These are phyloP conservation scores for Trisateles emortualis DNA, from an alignment of 2,888 invertebrate genomes.

Conservation along the genomic window DNA sequence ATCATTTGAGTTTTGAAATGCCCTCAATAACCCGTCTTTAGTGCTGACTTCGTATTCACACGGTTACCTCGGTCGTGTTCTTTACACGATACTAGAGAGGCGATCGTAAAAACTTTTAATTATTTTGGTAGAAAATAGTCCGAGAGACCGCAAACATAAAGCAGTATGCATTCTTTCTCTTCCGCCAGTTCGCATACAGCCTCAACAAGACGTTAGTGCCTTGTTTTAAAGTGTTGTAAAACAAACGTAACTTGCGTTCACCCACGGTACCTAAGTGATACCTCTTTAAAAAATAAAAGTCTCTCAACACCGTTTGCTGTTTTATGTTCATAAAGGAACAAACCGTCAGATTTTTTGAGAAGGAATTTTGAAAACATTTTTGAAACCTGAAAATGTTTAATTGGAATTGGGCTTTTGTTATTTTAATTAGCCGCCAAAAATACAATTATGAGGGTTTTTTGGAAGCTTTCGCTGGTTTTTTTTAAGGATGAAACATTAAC, in stretches of 20 bases:
- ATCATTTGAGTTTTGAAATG: constrained; percentile 52
- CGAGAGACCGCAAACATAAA: constrained; percentile 78
- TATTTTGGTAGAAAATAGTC: constrained; percentile 76
- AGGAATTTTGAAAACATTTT: constrained; percentile 9
- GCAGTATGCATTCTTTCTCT: constrained; percentile 76
- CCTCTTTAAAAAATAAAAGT: constrained; percentile 69
- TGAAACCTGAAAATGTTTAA: background rate
- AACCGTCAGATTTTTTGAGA: constrained; percentile 23
- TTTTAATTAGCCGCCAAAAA: no score
- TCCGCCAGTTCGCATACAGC: constrained; percentile 57
- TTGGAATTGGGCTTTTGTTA: background rate
- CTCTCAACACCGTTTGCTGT: constrained; percentile 50
- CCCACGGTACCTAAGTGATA: constrained; percentile 54
- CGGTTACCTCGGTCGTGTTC: constrained; percentile 59
- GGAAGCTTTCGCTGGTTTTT: no score
- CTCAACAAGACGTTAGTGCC: constrained; percentile 75
- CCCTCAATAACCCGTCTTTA: constrained; percentile 51
- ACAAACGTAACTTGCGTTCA: constrained; percentile 70
- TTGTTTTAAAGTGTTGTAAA: constrained; percentile 85
- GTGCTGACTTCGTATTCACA: constrained; percentile 60
- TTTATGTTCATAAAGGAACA: constrained; percentile 51
- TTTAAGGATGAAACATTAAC: no score
- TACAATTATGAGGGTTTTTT: no score
- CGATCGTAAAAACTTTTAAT: constrained; percentile 84
- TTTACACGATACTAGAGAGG: constrained; percentile 69